A percentile compares a stretch with the other conserved stretches of the same genome.
Evolutionary conservation across 2,113 vertebrate species (phyloP).

Genomic region (Melanerpes aurifrons): DNA sequence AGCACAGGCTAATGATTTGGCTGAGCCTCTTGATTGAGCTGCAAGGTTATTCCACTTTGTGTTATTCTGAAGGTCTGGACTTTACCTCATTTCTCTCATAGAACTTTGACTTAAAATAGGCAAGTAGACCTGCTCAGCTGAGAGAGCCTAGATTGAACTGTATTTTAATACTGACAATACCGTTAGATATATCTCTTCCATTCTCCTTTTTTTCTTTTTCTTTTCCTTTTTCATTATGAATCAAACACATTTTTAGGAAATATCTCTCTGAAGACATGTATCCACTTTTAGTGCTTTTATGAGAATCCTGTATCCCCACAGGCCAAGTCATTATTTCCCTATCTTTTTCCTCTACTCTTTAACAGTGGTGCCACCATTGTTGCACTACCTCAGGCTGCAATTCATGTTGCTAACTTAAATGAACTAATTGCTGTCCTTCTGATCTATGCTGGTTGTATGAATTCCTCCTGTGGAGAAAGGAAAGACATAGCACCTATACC

Average conservation of each 20-base stretch:
- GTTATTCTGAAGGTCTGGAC: conserved; percentile 11
- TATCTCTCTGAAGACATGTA: background rate
- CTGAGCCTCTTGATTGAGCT: conserved; percentile 43
- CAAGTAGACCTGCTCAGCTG: background rate
- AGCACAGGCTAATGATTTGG: conserved; percentile 41
- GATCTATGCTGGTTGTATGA: background rate
- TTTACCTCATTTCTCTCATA: conserved; percentile 13
- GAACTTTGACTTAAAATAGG: background rate
- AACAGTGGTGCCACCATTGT: background rate
- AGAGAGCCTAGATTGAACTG: background rate
- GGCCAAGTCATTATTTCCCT: background rate
- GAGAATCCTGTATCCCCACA: background rate
- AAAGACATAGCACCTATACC: background rate
- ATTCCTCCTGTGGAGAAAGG: background rate
- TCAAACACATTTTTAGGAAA: background rate
- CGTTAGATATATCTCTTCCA: background rate
- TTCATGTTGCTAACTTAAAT: background rate
- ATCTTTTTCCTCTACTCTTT: background rate
- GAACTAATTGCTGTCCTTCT: background rate
- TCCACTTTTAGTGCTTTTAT: background rate
- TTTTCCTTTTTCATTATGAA: background rate
- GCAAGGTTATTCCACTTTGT: conserved; percentile 27
- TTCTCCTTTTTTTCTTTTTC: background rate
- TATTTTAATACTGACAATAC: background rate
- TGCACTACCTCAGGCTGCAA: background rate